Base-by-base conservation (phyloP, 2,888 invertebrate species). In the Eupithecia subfuscata region DNA sequence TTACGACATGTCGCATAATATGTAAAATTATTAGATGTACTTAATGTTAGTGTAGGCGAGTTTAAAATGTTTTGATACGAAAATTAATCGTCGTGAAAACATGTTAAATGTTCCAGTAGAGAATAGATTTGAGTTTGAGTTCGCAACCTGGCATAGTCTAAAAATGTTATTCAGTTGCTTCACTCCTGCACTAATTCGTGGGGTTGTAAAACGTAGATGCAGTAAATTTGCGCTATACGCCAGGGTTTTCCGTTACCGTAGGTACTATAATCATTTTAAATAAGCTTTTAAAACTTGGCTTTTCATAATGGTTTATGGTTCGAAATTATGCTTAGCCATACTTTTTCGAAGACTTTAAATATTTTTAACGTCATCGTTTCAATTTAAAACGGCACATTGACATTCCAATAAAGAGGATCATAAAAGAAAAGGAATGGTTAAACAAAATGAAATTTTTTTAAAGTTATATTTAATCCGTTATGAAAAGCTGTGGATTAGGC, bases 211-310 rank as follows among this genome's bases (percentile, higher is more conserved):
- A 64, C 63, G 22, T 74, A 74, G 77, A 60, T 30, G 34, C 69
- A 71, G 71, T 73, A 71, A 56, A 56, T 34, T 64, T 64, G 43
- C 25, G 34, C 16, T 52, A 64, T 56, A 65, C 64, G 71, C 71
- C 64, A 71, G 71, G 74, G 68, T 71, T 67, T 67, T 67, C 43
- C 25, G 43, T 68, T 45, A 67, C n/a, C 30, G 18, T 64, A 48
- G 48, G 64, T 45, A 60, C 45, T 43, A 63, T 18, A 56, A 70
- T 63, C 67, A 73, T 71, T 22, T 70, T 48, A 82, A 82, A 86
- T 82, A 56, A 79, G 80, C 79, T 82, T 83, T 82, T 76, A 84
- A 85, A 82, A 74, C 60, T 40, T 68, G 67, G 75, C 73, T 73
- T 71, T 34, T 71, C 69, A 73, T n/a, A 64, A 18, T 40, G 30